Percentiles rank a stretch among this genome's conserved stretches.
phyloP scores from a whole-genome alignment of 2,113 vertebrate genomes.

The Oceanodroma tethys region DNA sequence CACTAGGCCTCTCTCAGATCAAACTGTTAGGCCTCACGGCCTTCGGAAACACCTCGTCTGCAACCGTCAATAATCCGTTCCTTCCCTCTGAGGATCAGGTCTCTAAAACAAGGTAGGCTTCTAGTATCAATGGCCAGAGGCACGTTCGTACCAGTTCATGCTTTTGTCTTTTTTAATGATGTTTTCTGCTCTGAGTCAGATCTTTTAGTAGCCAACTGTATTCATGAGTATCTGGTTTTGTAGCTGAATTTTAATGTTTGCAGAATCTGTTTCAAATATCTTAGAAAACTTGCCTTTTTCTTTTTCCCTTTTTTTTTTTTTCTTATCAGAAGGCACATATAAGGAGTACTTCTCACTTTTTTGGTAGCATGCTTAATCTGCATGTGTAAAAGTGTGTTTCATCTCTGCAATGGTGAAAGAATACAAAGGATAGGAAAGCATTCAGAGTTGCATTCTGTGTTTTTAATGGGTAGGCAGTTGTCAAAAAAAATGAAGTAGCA shows the following conservation, averaged over 20 bases:
- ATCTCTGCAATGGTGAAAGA: background rate
- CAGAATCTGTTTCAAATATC: background rate
- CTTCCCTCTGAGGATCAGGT: conserved; percentile 98
- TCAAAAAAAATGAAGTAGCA: background rate
- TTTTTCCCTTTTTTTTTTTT: background rate
- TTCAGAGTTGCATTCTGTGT: background rate
- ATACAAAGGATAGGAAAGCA: background rate
- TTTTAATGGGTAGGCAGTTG: background rate
- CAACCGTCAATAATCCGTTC: conserved; percentile 97
- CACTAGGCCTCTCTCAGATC: conserved; percentile 94
- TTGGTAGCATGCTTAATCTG: background rate
- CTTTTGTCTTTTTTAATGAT: background rate
- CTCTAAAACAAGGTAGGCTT: conserved; percentile 92
- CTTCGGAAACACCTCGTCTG: conserved; percentile 96
- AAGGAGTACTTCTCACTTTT: background rate
- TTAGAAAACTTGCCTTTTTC: background rate
- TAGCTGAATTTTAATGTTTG: background rate
- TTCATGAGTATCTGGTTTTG: background rate
- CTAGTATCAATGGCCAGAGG: background rate
- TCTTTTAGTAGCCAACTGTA: background rate
- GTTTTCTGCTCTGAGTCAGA: background rate
- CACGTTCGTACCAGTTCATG: background rate
- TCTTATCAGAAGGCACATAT: background rate
- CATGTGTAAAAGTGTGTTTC: background rate
- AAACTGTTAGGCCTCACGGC: conserved; percentile 95